Base-by-base conservation (phyloP, 2,797 vertebrate genomes). In the Menidia menidia region DNA sequence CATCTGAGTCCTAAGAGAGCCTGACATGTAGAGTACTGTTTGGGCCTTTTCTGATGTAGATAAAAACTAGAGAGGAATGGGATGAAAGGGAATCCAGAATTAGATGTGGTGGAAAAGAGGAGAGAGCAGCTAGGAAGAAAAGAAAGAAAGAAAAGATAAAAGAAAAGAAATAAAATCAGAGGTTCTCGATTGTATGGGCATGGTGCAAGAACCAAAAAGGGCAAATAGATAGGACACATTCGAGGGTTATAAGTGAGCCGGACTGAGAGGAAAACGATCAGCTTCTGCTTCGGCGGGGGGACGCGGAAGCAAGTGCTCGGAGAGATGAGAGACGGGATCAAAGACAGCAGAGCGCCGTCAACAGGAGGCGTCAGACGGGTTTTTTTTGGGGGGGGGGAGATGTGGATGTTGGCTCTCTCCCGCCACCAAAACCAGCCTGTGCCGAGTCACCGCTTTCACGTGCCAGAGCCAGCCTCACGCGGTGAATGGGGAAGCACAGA, bases 361-460 rank as follows among this genome's bases (percentile, higher is more conserved):
- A 54, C 31, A 30, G 18, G 18, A 61, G 35, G 3, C 30, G 50
- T 42, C 19, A 31, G 10, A 59, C n/a, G 0, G 0, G 68, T 58
- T 30, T 45, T 57, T n/a, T n/a, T n/a, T n/a, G n/a, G n/a, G 31
- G 18, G 60, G 70, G 61, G 71, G 8, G 66, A 66, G 69, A 73
- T 65, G 78, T 68, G 70, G 85, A 71, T 74, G 75, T 73, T 78
- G 80, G 66, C 68, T 8, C 15, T 51, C 51, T 58, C 56, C 77
- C 67, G 73, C 80, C 79, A 90, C 89, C 86, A 86, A 88, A 84
- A 79, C 59, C 88, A 84, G 81, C 44, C 48, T 68, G 64, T 55
- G 87, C 87, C 83, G 83, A 87, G 73, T 86, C 60, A 60, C 60
- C 63, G 33, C 60, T 78, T 84, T 85, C 31, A 61, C 68, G 15